These are phyloP conservation scores for Manis crassicaudata DNA, from an alignment of 2,797 vertebrate species.

Conservation along the genomic window DNA sequence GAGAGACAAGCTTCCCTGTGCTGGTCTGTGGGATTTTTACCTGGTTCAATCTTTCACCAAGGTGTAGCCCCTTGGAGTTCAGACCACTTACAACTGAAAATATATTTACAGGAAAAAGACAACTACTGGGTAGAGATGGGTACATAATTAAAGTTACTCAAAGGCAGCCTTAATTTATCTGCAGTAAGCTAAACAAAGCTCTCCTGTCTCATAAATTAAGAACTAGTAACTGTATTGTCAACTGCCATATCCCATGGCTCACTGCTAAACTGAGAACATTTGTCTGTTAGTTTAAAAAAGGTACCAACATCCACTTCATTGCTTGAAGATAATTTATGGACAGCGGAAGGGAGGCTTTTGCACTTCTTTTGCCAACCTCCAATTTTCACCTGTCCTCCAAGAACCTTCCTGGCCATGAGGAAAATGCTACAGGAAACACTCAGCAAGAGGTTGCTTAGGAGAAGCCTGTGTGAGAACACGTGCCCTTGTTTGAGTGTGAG, in stretches of 20 bases:
- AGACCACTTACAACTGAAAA: not conserved
- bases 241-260: slow-evolving; percentile 68
- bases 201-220: slow-evolving; percentile 83
- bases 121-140: slow-evolving; percentile 63
- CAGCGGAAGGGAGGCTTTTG: not conserved
- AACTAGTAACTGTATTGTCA: slow-evolving; percentile 78
- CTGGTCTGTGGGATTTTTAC: not conserved
- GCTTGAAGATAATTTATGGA: not conserved
- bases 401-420: not conserved
- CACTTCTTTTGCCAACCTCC: not conserved
- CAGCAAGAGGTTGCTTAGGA: not conserved
- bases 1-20: not conserved
- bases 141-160: slow-evolving; percentile 77
- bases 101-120: slow-evolving; percentile 66
- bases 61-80: not conserved
- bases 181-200: slow-evolving; percentile 83
- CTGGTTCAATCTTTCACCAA: not conserved
- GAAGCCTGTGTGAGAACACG: not conserved
- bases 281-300: slow-evolving; percentile 14
- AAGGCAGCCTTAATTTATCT: slow-evolving; percentile 82
- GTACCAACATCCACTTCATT: not conserved
- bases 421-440: not conserved
- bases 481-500: not conserved
- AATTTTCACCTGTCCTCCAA: not conserved
- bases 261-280: slow-evolving; percentile 60